These are phyloP conservation scores for Mionectes macconnelli DNA, from an alignment of 2,113 vertebrate genomes.

Conservation along the genomic window DNA sequence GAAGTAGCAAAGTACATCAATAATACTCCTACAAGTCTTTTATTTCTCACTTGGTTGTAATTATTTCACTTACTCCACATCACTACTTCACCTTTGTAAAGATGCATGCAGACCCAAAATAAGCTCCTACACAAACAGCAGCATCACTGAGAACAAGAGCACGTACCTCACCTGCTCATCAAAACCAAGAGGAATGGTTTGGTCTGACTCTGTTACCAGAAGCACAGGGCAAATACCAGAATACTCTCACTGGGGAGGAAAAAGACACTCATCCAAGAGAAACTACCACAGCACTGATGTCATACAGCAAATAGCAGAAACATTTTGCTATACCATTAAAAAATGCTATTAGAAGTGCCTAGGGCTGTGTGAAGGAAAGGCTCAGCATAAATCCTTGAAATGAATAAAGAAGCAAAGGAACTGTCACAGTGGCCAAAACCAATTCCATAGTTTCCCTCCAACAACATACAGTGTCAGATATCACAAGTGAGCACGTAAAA, in stretches of 20 bases:
- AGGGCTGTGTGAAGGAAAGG: not conserved
- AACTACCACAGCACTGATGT: not conserved
- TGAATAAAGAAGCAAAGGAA: not conserved
- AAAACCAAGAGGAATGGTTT: not conserved
- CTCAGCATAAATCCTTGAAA: not conserved
- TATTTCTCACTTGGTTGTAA: not conserved
- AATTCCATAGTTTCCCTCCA: not conserved
- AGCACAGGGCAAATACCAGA: not conserved
- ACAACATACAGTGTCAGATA: not conserved
- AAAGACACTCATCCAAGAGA: not conserved
- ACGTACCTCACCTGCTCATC: not conserved
- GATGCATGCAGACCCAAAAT: not conserved
- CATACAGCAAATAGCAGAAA: not conserved
- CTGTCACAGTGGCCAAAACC: not conserved
- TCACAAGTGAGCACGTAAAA: not conserved
- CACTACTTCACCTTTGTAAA: not conserved
- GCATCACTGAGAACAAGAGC: not conserved
- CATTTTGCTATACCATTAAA: not conserved
- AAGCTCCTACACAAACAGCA: not conserved
- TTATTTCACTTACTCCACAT: not conserved
- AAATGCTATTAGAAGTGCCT: not conserved
- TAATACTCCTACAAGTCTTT: conserved; percentile 8
- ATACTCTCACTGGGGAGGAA: not conserved
- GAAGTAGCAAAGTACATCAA: conserved; percentile 11
- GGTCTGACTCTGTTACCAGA: not conserved